phyloP scores from a whole-genome alignment of 2,888 invertebrate species.

The Lepidocyrtoides sp. region DNA sequence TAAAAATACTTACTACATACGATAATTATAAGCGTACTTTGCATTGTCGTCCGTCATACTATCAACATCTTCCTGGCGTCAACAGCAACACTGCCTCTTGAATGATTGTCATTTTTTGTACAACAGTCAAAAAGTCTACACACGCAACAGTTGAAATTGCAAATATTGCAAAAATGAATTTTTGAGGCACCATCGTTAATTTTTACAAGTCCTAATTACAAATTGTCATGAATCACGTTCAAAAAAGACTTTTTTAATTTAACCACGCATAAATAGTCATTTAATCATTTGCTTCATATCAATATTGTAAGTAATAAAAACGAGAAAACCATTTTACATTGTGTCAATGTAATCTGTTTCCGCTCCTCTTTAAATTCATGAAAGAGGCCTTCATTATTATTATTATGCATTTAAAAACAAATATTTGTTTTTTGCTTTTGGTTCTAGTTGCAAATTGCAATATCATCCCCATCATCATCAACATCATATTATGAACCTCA shows the following conservation, averaged over 20 bases:
- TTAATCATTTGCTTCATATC: background rate
- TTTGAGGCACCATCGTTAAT: background rate
- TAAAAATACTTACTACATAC: background rate
- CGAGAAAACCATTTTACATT: too few species aligned
- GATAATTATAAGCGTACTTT: background rate
- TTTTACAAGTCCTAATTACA: conserved; percentile 29
- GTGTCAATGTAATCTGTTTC: background rate
- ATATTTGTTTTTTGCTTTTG: conserved; percentile 68
- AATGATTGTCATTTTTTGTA: background rate
- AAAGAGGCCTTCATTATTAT: background rate
- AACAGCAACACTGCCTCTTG: background rate
- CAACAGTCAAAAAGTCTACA: too few species aligned
- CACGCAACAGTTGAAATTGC: background rate
- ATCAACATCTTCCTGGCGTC: background rate
- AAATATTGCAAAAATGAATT: background rate
- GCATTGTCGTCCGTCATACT: background rate
- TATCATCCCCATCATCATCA: conserved; percentile 52
- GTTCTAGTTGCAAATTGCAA: conserved; percentile 11
- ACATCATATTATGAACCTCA: background rate
- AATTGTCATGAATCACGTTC: conserved; percentile 42
- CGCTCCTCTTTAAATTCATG: background rate
- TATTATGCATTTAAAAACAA: conserved; percentile 56
- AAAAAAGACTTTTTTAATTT: conserved; percentile 5
- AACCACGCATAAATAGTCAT: background rate
- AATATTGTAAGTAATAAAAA: background rate